phyloP scores from a whole-genome alignment of 2,113 vertebrate species.

The Stigmatopora nigra region DNA sequence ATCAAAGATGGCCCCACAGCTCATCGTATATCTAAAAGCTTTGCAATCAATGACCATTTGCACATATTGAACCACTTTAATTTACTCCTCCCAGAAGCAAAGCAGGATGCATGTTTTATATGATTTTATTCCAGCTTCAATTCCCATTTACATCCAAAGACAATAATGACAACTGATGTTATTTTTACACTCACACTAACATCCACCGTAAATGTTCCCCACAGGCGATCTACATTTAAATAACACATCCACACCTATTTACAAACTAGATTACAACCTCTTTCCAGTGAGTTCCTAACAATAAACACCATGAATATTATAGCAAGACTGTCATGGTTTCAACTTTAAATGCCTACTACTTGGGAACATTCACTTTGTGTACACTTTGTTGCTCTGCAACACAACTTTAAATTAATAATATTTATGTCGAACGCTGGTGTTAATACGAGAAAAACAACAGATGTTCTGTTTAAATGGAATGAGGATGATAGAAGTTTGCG shows the following conservation, averaged over 20 bases:
- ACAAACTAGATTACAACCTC: conserved; percentile 68
- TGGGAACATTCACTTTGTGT: conserved; percentile 63
- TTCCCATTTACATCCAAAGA: conserved; percentile 53
- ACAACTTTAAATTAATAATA: conserved; percentile 65
- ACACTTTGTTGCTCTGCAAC: conserved; percentile 86
- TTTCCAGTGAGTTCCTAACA: conserved; percentile 78
- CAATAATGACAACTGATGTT: conserved; percentile 35
- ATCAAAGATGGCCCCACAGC: not conserved
- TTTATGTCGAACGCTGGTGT: conserved; percentile 67
- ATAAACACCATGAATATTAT: conserved; percentile 39
- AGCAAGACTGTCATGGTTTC: conserved; percentile 69
- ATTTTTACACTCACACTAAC: conserved; percentile 15
- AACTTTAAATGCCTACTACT: conserved; percentile 61
- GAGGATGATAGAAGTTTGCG: not conserved
- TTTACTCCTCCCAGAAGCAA: not conserved
- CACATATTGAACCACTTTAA: conserved; percentile 1
- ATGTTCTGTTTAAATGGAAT: conserved; percentile 7
- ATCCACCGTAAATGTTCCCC: conserved; percentile 19
- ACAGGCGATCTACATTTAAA: conserved; percentile 66
- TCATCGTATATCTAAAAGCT: not conserved
- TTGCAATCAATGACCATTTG: not conserved
- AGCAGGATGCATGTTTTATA: not conserved
- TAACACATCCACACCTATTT: conserved; percentile 62
- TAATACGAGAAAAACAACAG: not conserved
- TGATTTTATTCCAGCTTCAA: conserved; percentile 65